Evolutionary conservation across 2,888 invertebrate genomes (phyloP).

Genomic region (Digitonthophagus gazella): DNA sequence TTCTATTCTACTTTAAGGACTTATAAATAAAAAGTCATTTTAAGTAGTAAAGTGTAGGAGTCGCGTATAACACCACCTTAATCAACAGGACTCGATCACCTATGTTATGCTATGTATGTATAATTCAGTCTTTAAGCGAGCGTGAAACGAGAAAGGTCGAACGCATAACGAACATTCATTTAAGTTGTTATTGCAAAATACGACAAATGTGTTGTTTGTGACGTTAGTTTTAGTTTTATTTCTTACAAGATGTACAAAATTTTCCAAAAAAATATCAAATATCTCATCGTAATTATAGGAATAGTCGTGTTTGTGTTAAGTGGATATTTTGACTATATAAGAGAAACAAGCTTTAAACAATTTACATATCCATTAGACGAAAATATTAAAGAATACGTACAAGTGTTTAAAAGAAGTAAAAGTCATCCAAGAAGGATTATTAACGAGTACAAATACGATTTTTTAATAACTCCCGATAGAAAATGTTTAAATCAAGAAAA

Average conservation of each 20-base stretch:
- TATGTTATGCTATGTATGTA: no score
- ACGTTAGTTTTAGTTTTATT: no score
- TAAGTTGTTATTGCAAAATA: not conserved
- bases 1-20: no score
- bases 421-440: slow-evolving; percentile 64
- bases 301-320: not conserved
- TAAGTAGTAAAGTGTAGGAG: no score
- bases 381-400: slow-evolving; percentile 62
- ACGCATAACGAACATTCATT: not conserved
- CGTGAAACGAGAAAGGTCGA: not conserved
- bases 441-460: slow-evolving; percentile 67
- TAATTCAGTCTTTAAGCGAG: not conserved
- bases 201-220: no score
- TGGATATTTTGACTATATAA: not conserved
- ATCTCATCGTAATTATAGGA: not conserved
- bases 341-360: slow-evolving; percentile 61
- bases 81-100: no score
- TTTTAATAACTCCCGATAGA: slow-evolving; percentile 55
- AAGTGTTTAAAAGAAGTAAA: slow-evolving; percentile 60
- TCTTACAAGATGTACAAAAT: not conserved
- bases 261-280: not conserved
- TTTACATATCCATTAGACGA: slow-evolving; percentile 80
- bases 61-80: no score
- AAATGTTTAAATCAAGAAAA: slow-evolving; percentile 52
- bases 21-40: no score